Percentiles rank a stretch among this genome's conserved stretches.
Conservation (phyloP, 2,888 invertebrate species). For the Melanotus villosus region DNA sequence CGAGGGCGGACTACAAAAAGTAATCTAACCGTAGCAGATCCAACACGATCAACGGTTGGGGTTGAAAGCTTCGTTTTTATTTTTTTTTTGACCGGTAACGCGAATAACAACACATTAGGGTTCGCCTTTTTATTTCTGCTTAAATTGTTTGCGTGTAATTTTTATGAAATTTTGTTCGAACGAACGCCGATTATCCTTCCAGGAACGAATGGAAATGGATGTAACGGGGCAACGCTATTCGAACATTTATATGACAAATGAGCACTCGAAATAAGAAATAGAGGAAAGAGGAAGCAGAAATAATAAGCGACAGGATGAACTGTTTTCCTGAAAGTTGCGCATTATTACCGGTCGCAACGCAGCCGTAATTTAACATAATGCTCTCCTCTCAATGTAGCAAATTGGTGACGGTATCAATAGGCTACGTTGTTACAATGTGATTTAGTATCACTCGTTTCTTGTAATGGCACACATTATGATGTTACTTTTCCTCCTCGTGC, state of each 20-base stretch:
- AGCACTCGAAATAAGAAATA: constrained; percentile 47
- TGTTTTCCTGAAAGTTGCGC: constrained; percentile 53
- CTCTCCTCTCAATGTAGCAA: constrained; percentile 50
- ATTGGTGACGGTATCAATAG: constrained; percentile 54
- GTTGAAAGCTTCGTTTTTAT: constrained; percentile 1
- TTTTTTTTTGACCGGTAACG: neutral
- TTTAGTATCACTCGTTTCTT: constrained; percentile 47
- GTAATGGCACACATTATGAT: constrained; percentile 42
- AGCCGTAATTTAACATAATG: constrained; percentile 56
- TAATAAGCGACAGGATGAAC: constrained; percentile 57
- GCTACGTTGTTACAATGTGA: constrained; percentile 53
- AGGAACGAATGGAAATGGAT: constrained; percentile 33
- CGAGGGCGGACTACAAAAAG: constrained; percentile 55
- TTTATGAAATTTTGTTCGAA: constrained; percentile 24
- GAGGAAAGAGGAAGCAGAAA: constrained; percentile 54
- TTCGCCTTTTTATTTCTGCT: too few relatives aligned
- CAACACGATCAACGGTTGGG: constrained; percentile 34
- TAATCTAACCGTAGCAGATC: constrained; percentile 55
- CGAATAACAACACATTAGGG: constrained; percentile 16
- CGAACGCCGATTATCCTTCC: constrained; percentile 26
- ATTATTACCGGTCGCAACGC: constrained; percentile 47
- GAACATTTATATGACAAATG: constrained; percentile 53
- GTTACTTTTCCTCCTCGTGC: constrained; percentile 34
- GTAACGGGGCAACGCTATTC: constrained; percentile 36
- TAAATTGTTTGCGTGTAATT: constrained; percentile 19